phyloP scores from a whole-genome alignment of 2,113 vertebrate genomes.

The Rhabdomys dilectus region DNA sequence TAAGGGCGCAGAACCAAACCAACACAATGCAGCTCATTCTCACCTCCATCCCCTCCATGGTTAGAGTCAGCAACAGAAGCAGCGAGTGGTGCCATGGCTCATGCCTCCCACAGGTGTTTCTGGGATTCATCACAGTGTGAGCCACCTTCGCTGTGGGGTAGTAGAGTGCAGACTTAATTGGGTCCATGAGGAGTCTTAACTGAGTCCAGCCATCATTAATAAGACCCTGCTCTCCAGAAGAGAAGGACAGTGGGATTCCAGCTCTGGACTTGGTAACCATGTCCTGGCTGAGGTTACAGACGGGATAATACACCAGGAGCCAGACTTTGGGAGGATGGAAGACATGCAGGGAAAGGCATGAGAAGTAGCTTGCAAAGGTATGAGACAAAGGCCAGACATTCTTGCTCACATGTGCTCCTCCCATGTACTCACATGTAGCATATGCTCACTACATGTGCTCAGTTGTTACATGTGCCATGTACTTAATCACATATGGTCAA shows the following conservation, averaged over 20 bases:
- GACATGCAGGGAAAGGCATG: neutral
- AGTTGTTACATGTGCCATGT: neutral
- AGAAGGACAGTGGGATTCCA: neutral
- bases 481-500: neutral
- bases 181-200: neutral
- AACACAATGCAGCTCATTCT: neutral
- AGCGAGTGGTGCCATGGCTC: neutral
- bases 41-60: neutral
- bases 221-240: neutral
- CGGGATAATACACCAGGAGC: neutral
- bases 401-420: neutral
- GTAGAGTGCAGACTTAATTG: neutral
- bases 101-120: neutral
- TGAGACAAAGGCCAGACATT: neutral
- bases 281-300: neutral
- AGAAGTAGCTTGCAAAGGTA: neutral
- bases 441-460: neutral
- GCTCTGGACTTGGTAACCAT: neutral
- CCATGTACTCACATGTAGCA: neutral
- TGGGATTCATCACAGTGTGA: neutral
- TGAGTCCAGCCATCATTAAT: neutral
- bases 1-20: neutral
- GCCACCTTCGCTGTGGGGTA: neutral
- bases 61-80: neutral
- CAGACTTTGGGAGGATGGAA: neutral